phyloP scores from a whole-genome alignment of 2,797 vertebrate species.

The Mallotus villosus region DNA sequence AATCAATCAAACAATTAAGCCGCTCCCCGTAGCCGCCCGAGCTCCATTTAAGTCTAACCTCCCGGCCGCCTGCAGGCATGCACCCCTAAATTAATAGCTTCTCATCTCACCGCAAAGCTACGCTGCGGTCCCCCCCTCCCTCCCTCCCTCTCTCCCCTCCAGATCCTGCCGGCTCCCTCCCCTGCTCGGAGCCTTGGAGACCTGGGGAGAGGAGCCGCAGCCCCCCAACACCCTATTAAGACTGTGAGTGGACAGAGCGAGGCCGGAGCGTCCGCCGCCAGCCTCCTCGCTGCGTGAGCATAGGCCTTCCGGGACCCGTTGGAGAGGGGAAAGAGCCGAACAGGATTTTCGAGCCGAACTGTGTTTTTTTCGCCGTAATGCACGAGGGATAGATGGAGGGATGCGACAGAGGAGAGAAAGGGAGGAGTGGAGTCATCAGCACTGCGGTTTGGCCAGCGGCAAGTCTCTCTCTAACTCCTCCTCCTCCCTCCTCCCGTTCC shows the following conservation, averaged over 20 bases:
- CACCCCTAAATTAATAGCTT: conserved; percentile 68
- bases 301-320: conserved; percentile 4
- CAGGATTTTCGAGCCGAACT: background rate
- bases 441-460: conserved; percentile 34
- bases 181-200: conserved; percentile 2
- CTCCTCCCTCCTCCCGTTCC: background rate
- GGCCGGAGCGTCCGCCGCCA: conserved; percentile 23
- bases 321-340: background rate
- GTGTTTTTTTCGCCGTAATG: background rate
- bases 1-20: conserved; percentile 81
- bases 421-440: conserved; percentile 14
- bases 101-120: conserved; percentile 36
- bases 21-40: conserved; percentile 56
- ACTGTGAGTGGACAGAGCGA: background rate
- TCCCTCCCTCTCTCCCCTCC: conserved; percentile 15
- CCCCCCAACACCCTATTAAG: conserved; percentile 47
- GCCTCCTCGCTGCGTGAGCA: conserved; percentile 15
- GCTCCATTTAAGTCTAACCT: conserved; percentile 68
- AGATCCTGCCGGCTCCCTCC: background rate
- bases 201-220: conserved; percentile 25
- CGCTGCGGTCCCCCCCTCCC: background rate
- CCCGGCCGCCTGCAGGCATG: conserved; percentile 36
- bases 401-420: conserved; percentile 24
- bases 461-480: conserved; percentile 23
- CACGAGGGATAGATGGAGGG: conserved; percentile 6